Percentiles rank a stretch among this genome's conserved stretches.
Evolutionary conservation across 1,140 invertebrate species (phyloP).

Genomic region (Oryctes rhinoceros): DNA sequence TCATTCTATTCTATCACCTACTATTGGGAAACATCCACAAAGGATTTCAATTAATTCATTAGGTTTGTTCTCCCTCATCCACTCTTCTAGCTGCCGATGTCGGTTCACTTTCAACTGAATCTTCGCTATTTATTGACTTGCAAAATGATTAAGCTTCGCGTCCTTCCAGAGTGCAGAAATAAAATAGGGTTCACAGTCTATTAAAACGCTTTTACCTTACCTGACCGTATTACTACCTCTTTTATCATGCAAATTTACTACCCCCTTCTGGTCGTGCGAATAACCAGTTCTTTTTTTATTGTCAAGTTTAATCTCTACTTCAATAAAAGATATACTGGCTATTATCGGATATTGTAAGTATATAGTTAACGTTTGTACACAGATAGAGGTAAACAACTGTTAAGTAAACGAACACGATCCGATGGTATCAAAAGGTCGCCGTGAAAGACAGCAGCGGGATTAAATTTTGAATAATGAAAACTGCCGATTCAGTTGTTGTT

Average conservation of each 20-base stretch:
- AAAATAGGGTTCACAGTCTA: background rate
- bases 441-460: no score
- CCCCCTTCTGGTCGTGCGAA: background rate
- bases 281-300: background rate
- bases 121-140: constrained; percentile 14
- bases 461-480: no score
- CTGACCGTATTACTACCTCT: background rate
- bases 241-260: constrained; percentile 5
- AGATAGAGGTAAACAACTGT: background rate
- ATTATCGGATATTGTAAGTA: background rate
- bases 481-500: no score
- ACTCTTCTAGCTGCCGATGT: background rate
- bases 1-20: background rate
- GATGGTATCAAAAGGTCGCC: no score
- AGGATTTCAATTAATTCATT: constrained; percentile 8
- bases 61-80: background rate
- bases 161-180: background rate
- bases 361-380: background rate
- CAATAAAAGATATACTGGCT: background rate
- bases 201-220: constrained; percentile 15
- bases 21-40: background rate
- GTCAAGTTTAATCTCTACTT: background rate
- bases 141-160: background rate
- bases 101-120: background rate
- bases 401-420: no score